Evolutionary conservation across 1,140 invertebrate species (phyloP).

Genomic region (Euwallacea fornicatus): DNA sequence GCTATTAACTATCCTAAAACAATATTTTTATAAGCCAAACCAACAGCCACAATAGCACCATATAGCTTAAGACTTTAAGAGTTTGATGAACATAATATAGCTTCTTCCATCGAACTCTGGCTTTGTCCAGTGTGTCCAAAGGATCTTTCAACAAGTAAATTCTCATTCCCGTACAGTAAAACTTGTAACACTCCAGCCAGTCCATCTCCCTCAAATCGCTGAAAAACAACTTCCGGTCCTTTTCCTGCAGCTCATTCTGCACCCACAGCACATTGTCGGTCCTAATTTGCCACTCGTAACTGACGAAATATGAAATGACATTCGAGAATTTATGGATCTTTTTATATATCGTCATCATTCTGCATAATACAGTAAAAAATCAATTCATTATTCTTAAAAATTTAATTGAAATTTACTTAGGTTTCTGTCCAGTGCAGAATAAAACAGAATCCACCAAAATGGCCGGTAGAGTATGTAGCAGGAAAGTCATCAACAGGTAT

Average conservation of each 20-base stretch:
- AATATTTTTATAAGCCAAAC: not conserved
- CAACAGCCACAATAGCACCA: not conserved
- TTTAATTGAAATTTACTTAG: slow-evolving; percentile 55
- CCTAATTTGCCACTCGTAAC: slow-evolving; percentile 69
- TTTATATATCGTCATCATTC: slow-evolving; percentile 72
- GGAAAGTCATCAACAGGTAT: slow-evolving; percentile 54
- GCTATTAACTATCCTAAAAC: not conserved
- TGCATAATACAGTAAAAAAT: slow-evolving; percentile 47
- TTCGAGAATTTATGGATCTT: slow-evolving; percentile 74
- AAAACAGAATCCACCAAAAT: slow-evolving; percentile 60
- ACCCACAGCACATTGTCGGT: slow-evolving; percentile 65
- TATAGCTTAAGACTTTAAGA: not conserved
- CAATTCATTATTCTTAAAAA: not conserved
- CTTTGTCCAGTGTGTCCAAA: slow-evolving; percentile 60
- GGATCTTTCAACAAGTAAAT: slow-evolving; percentile 73
- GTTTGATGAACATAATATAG: not conserved
- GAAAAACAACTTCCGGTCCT: slow-evolving; percentile 66
- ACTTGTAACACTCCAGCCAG: slow-evolving; percentile 68
- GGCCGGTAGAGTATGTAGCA: slow-evolving; percentile 64
- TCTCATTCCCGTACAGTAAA: slow-evolving; percentile 67
- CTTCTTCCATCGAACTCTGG: not conserved
- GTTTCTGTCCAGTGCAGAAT: slow-evolving; percentile 61
- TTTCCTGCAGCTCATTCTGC: slow-evolving; percentile 58
- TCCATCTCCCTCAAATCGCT: slow-evolving; percentile 69
- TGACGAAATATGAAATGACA: slow-evolving; percentile 73